phyloP scores from a whole-genome alignment of 2,113 vertebrate species.

The Opisthocomus hoazin region DNA sequence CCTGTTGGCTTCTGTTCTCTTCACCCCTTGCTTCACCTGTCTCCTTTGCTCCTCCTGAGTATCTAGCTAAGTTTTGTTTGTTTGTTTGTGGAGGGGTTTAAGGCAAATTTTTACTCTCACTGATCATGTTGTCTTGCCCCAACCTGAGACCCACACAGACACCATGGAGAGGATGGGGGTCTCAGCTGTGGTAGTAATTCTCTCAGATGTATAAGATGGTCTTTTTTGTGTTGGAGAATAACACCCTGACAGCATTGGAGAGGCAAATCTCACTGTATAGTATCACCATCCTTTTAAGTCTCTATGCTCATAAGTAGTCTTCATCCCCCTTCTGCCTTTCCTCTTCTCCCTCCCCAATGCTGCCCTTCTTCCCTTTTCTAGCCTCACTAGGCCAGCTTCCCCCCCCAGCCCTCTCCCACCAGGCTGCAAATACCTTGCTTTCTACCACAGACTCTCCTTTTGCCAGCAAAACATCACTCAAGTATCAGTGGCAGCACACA shows the following conservation, averaged over 20 bases:
- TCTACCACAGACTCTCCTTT: background rate
- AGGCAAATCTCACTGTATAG: background rate
- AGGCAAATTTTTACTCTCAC: background rate
- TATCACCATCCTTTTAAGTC: background rate
- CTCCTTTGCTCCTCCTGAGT: background rate
- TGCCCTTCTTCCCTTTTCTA: background rate
- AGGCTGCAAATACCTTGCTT: background rate
- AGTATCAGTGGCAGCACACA: background rate
- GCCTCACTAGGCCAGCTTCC: background rate
- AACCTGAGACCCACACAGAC: background rate
- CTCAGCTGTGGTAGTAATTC: background rate
- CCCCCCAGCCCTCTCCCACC: background rate
- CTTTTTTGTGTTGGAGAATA: background rate
- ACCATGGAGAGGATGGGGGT: rapidly evolving
- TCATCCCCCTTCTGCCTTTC: background rate
- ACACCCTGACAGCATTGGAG: background rate
- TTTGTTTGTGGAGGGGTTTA: background rate
- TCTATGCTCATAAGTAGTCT: background rate
- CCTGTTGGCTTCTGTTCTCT: background rate
- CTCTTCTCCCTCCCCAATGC: background rate
- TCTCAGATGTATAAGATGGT: background rate
- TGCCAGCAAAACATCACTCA: background rate
- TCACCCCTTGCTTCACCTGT: background rate
- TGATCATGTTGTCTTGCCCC: background rate
- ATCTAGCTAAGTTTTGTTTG: background rate